Percentiles rank a stretch among this genome's conserved stretches.
phyloP scores from a whole-genome alignment of 2,797 vertebrate genomes.

The Lateolabrax maculatus region DNA sequence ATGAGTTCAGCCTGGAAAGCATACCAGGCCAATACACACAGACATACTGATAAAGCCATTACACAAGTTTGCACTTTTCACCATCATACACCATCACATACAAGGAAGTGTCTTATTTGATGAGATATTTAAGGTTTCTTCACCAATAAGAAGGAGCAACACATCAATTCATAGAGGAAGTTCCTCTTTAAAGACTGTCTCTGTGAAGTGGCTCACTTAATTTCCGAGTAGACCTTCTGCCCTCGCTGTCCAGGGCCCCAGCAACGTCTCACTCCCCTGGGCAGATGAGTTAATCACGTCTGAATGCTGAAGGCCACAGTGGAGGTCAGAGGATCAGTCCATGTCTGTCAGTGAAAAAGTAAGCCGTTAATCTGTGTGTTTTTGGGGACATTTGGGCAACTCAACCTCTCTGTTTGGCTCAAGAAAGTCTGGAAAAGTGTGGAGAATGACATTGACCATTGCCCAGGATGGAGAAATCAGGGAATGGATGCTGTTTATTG shows the following conservation, averaged over 20 bases:
- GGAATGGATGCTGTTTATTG: background rate
- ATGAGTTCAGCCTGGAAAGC: background rate
- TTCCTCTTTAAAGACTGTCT: background rate
- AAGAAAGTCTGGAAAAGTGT: background rate
- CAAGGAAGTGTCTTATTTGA: background rate
- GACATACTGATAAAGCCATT: background rate
- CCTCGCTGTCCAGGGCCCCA: constrained; percentile 17
- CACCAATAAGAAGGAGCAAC: background rate
- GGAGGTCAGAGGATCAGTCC: constrained; percentile 49
- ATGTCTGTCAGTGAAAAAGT: constrained; percentile 61
- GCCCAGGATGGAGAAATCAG: background rate
- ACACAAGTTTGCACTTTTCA: background rate
- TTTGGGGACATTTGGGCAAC: constrained; percentile 9
- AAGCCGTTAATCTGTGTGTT: constrained; percentile 46
- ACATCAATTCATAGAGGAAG: background rate
- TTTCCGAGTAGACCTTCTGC: constrained; percentile 29
- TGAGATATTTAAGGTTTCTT: background rate
- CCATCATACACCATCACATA: background rate
- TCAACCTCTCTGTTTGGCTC: background rate
- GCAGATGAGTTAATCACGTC: constrained; percentile 51
- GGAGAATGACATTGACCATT: constrained; percentile 1
- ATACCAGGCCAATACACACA: background rate
- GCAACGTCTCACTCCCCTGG: constrained; percentile 25
- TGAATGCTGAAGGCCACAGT: constrained; percentile 45
- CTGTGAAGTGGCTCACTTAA: constrained; percentile 21